Conservation (phyloP, 2,888 invertebrate genomes). For the Junonia oenone region DNA sequence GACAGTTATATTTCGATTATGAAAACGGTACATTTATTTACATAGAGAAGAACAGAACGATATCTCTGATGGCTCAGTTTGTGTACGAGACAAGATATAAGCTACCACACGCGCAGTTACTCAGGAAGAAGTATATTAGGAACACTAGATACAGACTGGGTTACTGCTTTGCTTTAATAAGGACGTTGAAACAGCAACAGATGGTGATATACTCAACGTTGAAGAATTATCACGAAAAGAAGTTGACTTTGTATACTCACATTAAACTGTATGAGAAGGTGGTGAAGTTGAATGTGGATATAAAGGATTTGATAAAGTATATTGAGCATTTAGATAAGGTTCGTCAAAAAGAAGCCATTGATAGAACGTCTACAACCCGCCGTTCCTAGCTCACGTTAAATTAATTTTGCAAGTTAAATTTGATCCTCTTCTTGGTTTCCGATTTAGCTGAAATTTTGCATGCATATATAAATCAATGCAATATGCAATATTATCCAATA, state of each 20-base stretch:
- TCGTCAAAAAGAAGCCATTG: not conserved
- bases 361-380: not conserved
- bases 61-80: constrained; percentile 42
- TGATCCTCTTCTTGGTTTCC: too few relatives aligned
- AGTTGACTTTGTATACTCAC: constrained; percentile 24
- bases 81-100: constrained; percentile 42
- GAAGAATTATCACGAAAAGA: not conserved
- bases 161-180: constrained; percentile 37
- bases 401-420: too few relatives aligned
- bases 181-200: constrained; percentile 38
- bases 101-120: constrained; percentile 35
- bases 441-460: too few relatives aligned
- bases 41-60: constrained; percentile 22
- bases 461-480: too few relatives aligned
- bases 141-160: constrained; percentile 40
- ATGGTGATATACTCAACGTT: constrained; percentile 30
- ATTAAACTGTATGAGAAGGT: constrained; percentile 41
- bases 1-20: constrained; percentile 15
- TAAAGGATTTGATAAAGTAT: constrained; percentile 33
- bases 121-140: constrained; percentile 39
- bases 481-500: too few relatives aligned
- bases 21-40: not conserved
- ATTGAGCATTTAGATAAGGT: constrained; percentile 17
- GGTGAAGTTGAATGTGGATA: constrained; percentile 36
- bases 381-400: too few relatives aligned